phyloP scores from a whole-genome alignment of 2,797 vertebrate species.

The Loris lydekkerianus region DNA sequence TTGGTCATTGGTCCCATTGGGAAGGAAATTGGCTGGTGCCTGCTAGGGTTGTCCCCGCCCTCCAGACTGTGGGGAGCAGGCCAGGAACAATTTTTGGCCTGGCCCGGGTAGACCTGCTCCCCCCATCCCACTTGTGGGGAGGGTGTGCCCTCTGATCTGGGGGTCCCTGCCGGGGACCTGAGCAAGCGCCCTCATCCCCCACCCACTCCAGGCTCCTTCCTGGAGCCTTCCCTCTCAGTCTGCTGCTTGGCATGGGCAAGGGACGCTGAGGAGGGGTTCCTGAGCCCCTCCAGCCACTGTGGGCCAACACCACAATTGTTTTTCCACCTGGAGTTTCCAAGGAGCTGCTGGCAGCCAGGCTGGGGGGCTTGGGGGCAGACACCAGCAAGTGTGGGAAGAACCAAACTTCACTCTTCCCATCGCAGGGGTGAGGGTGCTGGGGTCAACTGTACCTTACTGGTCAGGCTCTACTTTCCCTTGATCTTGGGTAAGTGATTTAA shows the following conservation, averaged over 20 bases:
- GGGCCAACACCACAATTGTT: slow-evolving; percentile 51
- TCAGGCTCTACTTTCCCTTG: not conserved
- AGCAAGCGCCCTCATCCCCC: not conserved
- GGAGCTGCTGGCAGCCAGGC: slow-evolving; percentile 22
- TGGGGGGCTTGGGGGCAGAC: not conserved
- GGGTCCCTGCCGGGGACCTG: not conserved
- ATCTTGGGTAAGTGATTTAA: no score
- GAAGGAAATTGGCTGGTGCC: not conserved
- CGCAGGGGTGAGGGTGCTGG: accelerated
- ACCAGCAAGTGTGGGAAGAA: accelerated
- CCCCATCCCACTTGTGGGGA: not conserved
- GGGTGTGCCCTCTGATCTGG: not conserved
- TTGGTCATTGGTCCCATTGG: not conserved
- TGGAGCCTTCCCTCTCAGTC: no score
- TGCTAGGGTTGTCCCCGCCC: not conserved
- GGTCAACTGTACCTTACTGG: accelerated
- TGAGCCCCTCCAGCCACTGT: not conserved
- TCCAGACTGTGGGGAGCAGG: not conserved
- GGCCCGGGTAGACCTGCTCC: not conserved
- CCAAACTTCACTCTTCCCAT: not conserved
- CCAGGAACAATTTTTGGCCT: not conserved
- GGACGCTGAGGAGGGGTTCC: not conserved
- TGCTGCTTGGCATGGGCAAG: not conserved
- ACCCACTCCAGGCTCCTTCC: not conserved
- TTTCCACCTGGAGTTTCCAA: slow-evolving; percentile 67